Percentiles rank a stretch among this genome's conserved stretches.
Conservation (phyloP, 2,797 vertebrate genomes). For the Alfaro cultratus region DNA sequence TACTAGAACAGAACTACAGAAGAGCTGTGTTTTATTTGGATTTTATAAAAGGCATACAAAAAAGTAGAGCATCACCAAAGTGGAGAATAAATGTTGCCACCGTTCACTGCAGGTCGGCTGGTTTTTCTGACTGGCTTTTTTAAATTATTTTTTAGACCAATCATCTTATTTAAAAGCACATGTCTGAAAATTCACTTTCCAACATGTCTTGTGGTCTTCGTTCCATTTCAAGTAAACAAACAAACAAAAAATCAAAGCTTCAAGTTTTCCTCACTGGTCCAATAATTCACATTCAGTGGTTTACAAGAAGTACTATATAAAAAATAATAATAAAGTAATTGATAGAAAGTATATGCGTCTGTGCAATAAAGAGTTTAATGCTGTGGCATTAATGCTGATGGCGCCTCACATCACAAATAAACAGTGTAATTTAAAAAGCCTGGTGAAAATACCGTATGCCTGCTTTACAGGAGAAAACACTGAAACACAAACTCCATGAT, state of each 20-base stretch:
- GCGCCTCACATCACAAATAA: not conserved
- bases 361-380: not conserved
- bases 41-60: too few species aligned
- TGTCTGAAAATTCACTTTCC: not conserved
- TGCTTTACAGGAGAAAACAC: not conserved
- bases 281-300: not conserved
- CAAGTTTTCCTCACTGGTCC: not conserved
- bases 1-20: too few species aligned
- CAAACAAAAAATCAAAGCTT: not conserved
- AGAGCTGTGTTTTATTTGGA: too few species aligned
- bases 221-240: not conserved
- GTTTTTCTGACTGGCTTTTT: too few species aligned
- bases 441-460: not conserved
- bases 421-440: not conserved
- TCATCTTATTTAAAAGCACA: not conserved
- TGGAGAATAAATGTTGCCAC: too few species aligned
- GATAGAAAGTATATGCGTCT: not conserved
- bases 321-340: not conserved
- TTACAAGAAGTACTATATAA: not conserved
- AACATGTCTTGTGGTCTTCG: not conserved
- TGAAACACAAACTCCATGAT: not conserved
- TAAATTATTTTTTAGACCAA: not conserved
- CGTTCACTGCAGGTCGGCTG: too few species aligned
- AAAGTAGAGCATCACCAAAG: too few species aligned
- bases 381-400: not conserved